A percentile compares a stretch with the other conserved stretches of the same genome.
phyloP scores from a whole-genome alignment of 2,797 vertebrate genomes.

The Sebastes glaucus region DNA sequence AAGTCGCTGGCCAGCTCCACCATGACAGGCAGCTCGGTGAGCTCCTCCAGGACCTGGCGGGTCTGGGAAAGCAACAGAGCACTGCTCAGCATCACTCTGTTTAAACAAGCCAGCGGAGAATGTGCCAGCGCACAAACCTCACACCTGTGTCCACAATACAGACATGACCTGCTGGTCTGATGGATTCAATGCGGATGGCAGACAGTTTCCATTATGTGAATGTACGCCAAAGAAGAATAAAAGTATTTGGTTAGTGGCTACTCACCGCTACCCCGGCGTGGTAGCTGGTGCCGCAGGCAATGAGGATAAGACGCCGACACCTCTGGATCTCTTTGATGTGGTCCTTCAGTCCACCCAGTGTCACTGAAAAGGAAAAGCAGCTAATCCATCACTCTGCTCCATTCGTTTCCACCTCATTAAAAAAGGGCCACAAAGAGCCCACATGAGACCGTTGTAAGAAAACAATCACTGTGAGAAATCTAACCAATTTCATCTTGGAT shows the following conservation, averaged over 20 bases:
- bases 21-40: conserved; percentile 98
- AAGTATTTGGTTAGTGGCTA: background rate
- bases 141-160: conserved; percentile 29
- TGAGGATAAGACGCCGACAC: conserved; percentile 95
- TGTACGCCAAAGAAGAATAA: background rate
- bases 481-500: background rate
- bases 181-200: background rate
- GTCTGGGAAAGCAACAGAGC: conserved; percentile 81
- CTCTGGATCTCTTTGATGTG: conserved; percentile 99
- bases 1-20: conserved; percentile 98
- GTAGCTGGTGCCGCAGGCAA: conserved; percentile 97
- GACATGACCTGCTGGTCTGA: background rate
- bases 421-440: background rate
- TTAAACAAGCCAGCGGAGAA: conserved; percentile 13
- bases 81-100: conserved; percentile 19
- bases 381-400: conserved; percentile 19
- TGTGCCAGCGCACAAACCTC: background rate
- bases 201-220: conserved; percentile 13
- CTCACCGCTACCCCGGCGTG: conserved; percentile 93
- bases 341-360: conserved; percentile 94
- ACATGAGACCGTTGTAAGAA: background rate
- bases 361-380: conserved; percentile 83
- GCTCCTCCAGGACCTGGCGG: conserved; percentile 95
- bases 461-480: background rate
- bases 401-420: conserved; percentile 13